Evolutionary conservation across 2,797 vertebrate genomes (phyloP), one percentile per base, ranked within the genome.

Genomic region (Lutjanus campechanus): DNA sequence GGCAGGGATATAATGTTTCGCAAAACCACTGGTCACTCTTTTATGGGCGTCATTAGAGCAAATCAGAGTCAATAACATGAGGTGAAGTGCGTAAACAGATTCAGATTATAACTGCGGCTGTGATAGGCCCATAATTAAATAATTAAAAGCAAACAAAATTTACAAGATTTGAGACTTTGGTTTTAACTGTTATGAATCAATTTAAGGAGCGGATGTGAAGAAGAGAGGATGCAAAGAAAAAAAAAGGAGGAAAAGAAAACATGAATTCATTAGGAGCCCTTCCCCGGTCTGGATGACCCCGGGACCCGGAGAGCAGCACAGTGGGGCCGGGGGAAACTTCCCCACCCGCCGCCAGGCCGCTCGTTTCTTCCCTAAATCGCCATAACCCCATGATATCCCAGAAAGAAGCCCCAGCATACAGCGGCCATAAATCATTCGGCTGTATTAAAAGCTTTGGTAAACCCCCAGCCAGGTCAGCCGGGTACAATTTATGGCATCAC

Each of bases 371-470:
- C 25, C 62, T 76, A 75, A 81, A 85, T 85, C 81, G 47, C 82
- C 82, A 77, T 81, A 87, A 86, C 82, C 20, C 63, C 68, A 44
- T 12, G 49, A 85, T 60, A 82, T 85, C 77, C 59, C 77, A 76
- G 56, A 85, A 84, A 84, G 68, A 85, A 85, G 83, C 61, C 74
- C 70, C 66, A 76, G 69, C 74, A 36, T 36, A 36, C 29, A 79
- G 86, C 36, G 73, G 74, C 68, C 76, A 87, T 93, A 92, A 92
- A 95, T 95, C 92, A 93, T 7, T 66, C 4, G 36, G 53, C 65
- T 79, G 82, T 67, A 88, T 91, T 90, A 92, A 90, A 92, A 90
- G 90, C 91, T 89, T 88, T 92, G 76, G 88, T 92, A 85, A 89
- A 81, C 72, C 85, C 87, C 55, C 53, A 83, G 76, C 82, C 87